Percentiles rank a stretch among this genome's conserved stretches.
Conservation (phyloP, 2,888 invertebrate genomes). For the Epinotia nisella region DNA sequence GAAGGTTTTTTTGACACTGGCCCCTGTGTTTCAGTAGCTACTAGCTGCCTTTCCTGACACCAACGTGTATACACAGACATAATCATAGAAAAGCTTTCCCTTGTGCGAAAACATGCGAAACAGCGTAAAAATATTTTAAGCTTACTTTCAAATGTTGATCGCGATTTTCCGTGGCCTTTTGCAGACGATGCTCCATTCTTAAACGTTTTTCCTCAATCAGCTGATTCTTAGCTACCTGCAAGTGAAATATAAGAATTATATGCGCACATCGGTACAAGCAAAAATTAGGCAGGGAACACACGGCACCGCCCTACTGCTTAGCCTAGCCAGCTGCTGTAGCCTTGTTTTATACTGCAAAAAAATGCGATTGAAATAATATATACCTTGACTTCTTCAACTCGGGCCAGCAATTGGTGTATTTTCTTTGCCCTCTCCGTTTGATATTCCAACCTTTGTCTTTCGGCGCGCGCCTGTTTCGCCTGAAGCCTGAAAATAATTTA, state of each 20-base stretch:
- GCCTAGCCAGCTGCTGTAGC: too few species aligned
- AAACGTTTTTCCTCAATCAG: constrained; percentile 92
- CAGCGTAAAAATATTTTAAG: background rate
- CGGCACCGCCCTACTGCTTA: too few species aligned
- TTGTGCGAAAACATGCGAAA: too few species aligned
- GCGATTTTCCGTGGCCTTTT: constrained; percentile 96
- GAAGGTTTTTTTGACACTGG: too few species aligned
- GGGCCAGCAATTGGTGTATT: constrained; percentile 92
- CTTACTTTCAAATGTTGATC: constrained; percentile 88
- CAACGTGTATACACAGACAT: too few species aligned
- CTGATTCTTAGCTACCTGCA: constrained; percentile 91
- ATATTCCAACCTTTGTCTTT: constrained; percentile 92
- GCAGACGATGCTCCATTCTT: constrained; percentile 90
- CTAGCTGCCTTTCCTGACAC: too few species aligned
- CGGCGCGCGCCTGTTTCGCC: constrained; percentile 96
- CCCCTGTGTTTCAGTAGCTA: too few species aligned
- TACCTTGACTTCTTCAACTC: constrained; percentile 92
- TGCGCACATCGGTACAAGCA: background rate
- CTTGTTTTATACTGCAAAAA: too few species aligned
- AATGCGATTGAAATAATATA: too few species aligned
- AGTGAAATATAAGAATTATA: constrained; percentile 5
- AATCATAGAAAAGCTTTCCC: too few species aligned
- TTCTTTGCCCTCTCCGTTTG: constrained; percentile 93
- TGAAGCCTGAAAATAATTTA: constrained; percentile 84
- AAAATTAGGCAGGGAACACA: background rate